Evolutionary conservation across 2,113 vertebrate genomes (phyloP).

Genomic region (Atractosteus spatula): DNA sequence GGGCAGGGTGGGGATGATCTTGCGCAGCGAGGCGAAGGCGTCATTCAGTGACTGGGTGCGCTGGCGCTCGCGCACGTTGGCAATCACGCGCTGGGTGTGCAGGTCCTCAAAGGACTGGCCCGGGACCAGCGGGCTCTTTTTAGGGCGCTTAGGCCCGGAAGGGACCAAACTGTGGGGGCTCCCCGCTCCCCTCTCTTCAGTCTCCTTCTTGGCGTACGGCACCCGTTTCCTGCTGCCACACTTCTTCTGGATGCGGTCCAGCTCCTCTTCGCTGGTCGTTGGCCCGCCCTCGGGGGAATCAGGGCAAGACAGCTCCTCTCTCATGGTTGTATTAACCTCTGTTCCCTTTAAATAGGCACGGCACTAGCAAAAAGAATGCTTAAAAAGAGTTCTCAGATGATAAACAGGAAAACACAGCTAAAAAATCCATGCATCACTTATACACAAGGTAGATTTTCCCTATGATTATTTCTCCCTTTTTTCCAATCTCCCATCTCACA

Average conservation of each 20-base stretch:
- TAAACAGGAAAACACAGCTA: background rate
- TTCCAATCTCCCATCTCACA: constrained; percentile 44
- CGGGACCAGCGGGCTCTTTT: constrained; percentile 62
- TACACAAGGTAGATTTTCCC: constrained; percentile 10
- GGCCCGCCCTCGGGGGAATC: constrained; percentile 76
- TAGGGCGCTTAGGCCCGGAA: constrained; percentile 49
- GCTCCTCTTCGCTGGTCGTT: constrained; percentile 75
- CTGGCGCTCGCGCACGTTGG: constrained; percentile 82
- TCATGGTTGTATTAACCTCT: constrained; percentile 57
- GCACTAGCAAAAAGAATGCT: background rate
- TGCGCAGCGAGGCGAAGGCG: constrained; percentile 79
- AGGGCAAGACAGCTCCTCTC: constrained; percentile 73
- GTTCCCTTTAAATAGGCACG: constrained; percentile 13
- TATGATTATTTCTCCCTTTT: constrained; percentile 37
- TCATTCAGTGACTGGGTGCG: constrained; percentile 84
- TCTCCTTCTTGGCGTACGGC: constrained; percentile 60
- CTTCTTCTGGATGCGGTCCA: constrained; percentile 65
- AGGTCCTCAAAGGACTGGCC: constrained; percentile 73
- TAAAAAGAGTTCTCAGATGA: background rate
- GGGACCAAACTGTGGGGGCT: constrained; percentile 52
- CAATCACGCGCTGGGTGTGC: constrained; percentile 79
- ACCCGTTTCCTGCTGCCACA: constrained; percentile 64
- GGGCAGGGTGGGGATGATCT: constrained; percentile 85
- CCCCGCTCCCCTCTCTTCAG: constrained; percentile 47
- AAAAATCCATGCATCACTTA: constrained; percentile 45